Percentiles rank a stretch among this genome's conserved stretches.
Conservation (phyloP, 2,888 invertebrate species). For the Platycheirus rosarum region DNA sequence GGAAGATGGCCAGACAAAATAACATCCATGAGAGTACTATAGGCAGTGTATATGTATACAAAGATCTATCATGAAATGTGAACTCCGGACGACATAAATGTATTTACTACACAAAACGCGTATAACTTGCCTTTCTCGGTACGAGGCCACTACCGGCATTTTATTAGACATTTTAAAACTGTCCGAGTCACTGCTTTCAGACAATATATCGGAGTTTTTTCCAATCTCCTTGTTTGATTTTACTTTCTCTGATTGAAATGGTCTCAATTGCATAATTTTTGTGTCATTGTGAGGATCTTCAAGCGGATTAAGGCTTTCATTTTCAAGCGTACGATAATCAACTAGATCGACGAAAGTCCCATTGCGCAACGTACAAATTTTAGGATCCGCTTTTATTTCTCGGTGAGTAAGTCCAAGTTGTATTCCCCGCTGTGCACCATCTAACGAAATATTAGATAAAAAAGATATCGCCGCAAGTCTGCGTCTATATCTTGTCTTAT, state of each 20-base stretch:
- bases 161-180: conserved; percentile 87
- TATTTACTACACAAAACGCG: too few relatives aligned
- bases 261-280: conserved; percentile 82
- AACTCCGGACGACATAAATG: too few relatives aligned
- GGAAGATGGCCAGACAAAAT: too few relatives aligned
- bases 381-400: too few relatives aligned
- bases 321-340: conserved; percentile 49
- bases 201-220: conserved; percentile 83
- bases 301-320: conserved; percentile 76
- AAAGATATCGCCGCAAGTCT: conserved; percentile 96
- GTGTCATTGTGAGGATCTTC: conserved; percentile 79
- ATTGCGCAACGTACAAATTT: conserved; percentile 79
- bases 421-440: conserved; percentile 92
- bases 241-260: conserved; percentile 79
- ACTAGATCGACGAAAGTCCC: conserved; percentile 75
- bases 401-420: conserved; percentile 85
- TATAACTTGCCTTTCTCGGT: conserved; percentile 86
- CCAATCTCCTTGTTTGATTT: conserved; percentile 81
- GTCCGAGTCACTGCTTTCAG: conserved; percentile 90
- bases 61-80: too few relatives aligned
- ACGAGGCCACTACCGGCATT: conserved; percentile 82
- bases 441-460: conserved; percentile 96
- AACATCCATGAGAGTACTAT: too few relatives aligned
- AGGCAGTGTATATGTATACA: too few relatives aligned
- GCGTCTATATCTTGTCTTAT: conserved; percentile 88